A percentile compares a stretch with the other conserved stretches of the same genome.
These are phyloP conservation scores for Herpailurus yagouaroundi DNA, from an alignment of 2,113 vertebrate genomes.

Conservation along the genomic window DNA sequence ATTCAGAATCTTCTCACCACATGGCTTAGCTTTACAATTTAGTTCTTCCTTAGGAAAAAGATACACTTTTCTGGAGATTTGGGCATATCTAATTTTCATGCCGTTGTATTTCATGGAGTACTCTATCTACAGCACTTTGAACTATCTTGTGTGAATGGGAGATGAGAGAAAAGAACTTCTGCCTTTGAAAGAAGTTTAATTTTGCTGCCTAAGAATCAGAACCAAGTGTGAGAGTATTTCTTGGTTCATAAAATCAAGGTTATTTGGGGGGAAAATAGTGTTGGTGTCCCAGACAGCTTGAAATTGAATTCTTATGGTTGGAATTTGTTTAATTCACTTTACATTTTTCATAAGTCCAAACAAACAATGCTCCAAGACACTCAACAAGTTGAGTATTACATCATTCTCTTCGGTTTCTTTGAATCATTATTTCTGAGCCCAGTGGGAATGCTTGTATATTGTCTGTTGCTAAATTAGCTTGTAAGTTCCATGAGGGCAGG, in stretches of 20 bases:
- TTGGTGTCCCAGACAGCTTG: slow-evolving; percentile 53
- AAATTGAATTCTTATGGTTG: slow-evolving; percentile 51
- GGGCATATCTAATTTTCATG: slow-evolving; percentile 56
- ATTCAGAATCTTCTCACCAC: slow-evolving; percentile 43
- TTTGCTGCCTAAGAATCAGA: slow-evolving; percentile 65
- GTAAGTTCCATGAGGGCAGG: background rate
- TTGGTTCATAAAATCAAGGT: slow-evolving; percentile 68
- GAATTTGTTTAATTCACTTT: slow-evolving; percentile 27
- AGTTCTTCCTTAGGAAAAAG: slow-evolving; percentile 44
- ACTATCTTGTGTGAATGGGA: slow-evolving; percentile 53
- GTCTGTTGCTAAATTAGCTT: background rate
- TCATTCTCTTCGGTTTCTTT: background rate
- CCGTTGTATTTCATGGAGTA: slow-evolving; percentile 56
- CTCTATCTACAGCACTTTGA: slow-evolving; percentile 45
- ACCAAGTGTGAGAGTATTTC: slow-evolving; percentile 52
- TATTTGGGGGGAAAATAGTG: slow-evolving; percentile 62
- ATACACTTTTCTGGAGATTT: slow-evolving; percentile 28
- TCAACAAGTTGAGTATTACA: background rate
- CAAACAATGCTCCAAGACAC: background rate
- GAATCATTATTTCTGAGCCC: background rate
- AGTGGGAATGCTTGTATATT: background rate
- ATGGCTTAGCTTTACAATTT: slow-evolving; percentile 55
- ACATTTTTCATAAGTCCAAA: slow-evolving; percentile 33
- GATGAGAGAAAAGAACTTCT: slow-evolving; percentile 58
- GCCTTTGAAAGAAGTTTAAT: slow-evolving; percentile 68